Base-by-base conservation (phyloP, 2,797 vertebrate species). In the Chromis chromis region DNA sequence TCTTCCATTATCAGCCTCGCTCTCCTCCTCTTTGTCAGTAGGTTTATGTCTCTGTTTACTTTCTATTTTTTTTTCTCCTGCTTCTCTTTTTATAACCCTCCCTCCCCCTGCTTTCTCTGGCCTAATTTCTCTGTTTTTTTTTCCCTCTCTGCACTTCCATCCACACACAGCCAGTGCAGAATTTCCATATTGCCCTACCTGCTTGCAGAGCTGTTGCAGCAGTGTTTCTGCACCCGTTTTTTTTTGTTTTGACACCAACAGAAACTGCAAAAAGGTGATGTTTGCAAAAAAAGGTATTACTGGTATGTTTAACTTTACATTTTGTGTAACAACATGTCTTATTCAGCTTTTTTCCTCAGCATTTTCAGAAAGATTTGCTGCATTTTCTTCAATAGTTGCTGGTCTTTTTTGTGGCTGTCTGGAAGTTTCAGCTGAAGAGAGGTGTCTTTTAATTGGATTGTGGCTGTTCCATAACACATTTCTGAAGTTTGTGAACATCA, bases 81-180 rank as follows among this genome's bases (percentile, higher is more conserved):
- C 60, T 63, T 72, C 55, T 63, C 63, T 65, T 75, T 84, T 78
- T 68, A 61, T 76, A 64, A 36, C 10, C 14, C 39, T 40, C 58
- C 55, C n/a, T 46, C 53, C 68, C 58, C 31, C 28, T 4, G 10
- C 44, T 25, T 50, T 56, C 73, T 76, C 70, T 85, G 82, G 65
- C 80, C 84, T 80, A 83, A 86, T 86, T 90, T 85, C 52, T 72
- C 69, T 40, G 36, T 64, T 76, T 54, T 64, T 76, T 53, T 52
- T 14, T 74, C 65, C 25, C 56, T 69, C 62, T 64, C 53, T 68
- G 52, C 54, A 31, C 59, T 46, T 68, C 54, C 59, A 58, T 74
- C 57, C 39, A 6, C 31, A 42, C 25, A 48, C 53, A 64, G 27
- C 58, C 61, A 31, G 58, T 59, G 74, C 64, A 71, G 65, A 50